Evolutionary conservation across 2,113 vertebrate species (phyloP), one percentile per base, ranked within the genome.

Genomic region (Todiramphus saurophagus): DNA sequence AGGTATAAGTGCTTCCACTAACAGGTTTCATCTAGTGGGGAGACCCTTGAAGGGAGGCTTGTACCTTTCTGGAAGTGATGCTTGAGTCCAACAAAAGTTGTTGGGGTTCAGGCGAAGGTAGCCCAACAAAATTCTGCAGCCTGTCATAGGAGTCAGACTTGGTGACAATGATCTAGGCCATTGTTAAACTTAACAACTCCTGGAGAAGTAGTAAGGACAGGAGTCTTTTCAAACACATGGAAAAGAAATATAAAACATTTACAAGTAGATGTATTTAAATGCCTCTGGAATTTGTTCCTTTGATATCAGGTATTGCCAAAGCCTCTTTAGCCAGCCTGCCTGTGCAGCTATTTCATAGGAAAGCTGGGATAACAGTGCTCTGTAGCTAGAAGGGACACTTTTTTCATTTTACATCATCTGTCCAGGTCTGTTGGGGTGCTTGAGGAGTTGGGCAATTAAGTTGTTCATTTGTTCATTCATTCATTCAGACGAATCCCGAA

Each of bases 161-260:
- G 10, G 4, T 60, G 39, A 44, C 48, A 66, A 20, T 5, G 0
- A 18, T 89, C n/a, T 35, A 15, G 44, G 24, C 50, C 1, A 2
- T 78, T 1, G 0, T 89, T 94, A 92, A 81, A 89, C 50, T 44
- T 83, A 39, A 43, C 66, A 73, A 43, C 74, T 94, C 17, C 83
- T 91, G 89, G 56, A 95, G 86, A 94, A 89, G 41, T 76, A 82
- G 44, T 92, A 87, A 89, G 64, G 39, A 48, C 62, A 72, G 44
- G 23, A 93, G 39, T 69, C 74, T 79, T 89, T 72, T 94, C 76
- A 69, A 93, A 59, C 44, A 44, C 21, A 10, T 21, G 68, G 87
- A 60, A 73, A 91, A 91, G 66, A 66, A 85, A 79, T 90, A 66
- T 6, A n/a, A 82, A 84, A 28, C 4, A 1, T 87, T 80, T 70